Percentiles rank a stretch among this genome's conserved stretches.
Evolutionary conservation across 2,888 invertebrate species (phyloP).

Genomic region (Octodonta nipae): DNA sequence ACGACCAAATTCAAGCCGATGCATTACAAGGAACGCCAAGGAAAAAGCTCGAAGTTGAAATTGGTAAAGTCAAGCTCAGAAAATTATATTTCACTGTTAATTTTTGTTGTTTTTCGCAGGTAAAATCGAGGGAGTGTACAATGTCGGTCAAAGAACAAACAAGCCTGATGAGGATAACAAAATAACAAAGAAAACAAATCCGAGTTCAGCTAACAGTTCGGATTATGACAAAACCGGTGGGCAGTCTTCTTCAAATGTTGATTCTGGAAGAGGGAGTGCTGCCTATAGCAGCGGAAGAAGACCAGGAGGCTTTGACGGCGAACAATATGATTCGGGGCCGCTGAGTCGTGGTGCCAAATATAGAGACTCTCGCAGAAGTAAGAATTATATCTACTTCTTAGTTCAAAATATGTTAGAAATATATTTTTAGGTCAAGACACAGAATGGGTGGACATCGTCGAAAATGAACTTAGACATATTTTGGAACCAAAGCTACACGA

Average conservation of each 20-base stretch:
- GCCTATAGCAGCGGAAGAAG: constrained; percentile 63
- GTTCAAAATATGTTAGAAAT: neutral
- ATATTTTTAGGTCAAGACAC: constrained; percentile 44
- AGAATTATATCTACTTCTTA: neutral
- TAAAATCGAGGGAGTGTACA: constrained; percentile 45
- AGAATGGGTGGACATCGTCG: constrained; percentile 72
- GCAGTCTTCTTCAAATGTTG: constrained; percentile 59
- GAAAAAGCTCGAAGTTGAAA: constrained; percentile 27
- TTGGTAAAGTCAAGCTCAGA: too few relatives aligned
- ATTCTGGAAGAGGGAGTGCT: constrained; percentile 68
- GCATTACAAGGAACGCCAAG: constrained; percentile 29
- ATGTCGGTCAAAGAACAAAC: constrained; percentile 36
- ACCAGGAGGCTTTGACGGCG: constrained; percentile 41
- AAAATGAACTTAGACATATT: constrained; percentile 65
- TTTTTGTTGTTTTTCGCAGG: constrained; percentile 12
- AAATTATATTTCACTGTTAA: too few relatives aligned
- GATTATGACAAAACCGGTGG: constrained; percentile 67
- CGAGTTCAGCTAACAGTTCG: constrained; percentile 51
- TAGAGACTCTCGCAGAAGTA: constrained; percentile 15
- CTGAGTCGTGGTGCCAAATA: constrained; percentile 18
- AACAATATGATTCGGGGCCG: constrained; percentile 41
- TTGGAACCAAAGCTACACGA: constrained; percentile 60
- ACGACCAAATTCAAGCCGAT: constrained; percentile 18
- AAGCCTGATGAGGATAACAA: constrained; percentile 37
- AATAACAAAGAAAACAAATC: constrained; percentile 34